A percentile compares a stretch with the other conserved stretches of the same genome.
These are phyloP conservation scores for Nebria ingens DNA, from an alignment of 1,140 invertebrate species.

Conservation along the genomic window DNA sequence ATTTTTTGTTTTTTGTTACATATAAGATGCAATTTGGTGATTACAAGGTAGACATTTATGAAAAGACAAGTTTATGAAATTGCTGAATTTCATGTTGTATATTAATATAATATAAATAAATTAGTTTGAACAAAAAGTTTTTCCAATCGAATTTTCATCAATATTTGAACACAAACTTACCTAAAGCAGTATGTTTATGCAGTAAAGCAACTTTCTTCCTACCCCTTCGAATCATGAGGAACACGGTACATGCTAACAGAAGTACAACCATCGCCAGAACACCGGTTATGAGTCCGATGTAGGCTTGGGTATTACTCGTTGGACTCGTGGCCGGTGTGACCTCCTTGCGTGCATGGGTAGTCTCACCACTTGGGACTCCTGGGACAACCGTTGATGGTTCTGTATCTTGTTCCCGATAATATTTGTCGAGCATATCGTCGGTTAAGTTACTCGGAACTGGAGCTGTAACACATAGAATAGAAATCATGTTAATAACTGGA, in stretches of 20 bases:
- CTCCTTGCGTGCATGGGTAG: constrained; percentile 35
- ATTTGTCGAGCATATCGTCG: constrained; percentile 35
- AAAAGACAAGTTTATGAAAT: too few species aligned
- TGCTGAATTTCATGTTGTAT: too few species aligned
- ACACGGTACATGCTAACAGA: constrained; percentile 53
- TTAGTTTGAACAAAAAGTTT: too few species aligned
- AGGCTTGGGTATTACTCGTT: constrained; percentile 52
- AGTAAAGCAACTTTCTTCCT: constrained; percentile 55
- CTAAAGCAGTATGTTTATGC: constrained; percentile 54
- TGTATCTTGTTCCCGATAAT: constrained; percentile 31
- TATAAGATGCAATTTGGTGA: background rate
- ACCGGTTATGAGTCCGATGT: constrained; percentile 71
- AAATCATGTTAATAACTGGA: too few species aligned
- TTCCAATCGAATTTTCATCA: background rate
- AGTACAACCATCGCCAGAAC: constrained; percentile 61
- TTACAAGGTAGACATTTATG: too few species aligned
- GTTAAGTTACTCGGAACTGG: constrained; percentile 37
- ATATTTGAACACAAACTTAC: constrained; percentile 9
- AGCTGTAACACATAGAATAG: too few species aligned
- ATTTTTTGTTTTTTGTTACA: background rate
- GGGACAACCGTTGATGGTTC: constrained; percentile 27
- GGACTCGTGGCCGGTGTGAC: constrained; percentile 53
- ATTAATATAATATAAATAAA: too few species aligned
- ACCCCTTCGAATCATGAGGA: constrained; percentile 59
- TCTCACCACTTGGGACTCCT: constrained; percentile 24